Evolutionary conservation across 2,113 vertebrate species (phyloP).

Genomic region (Pelusios castaneus): DNA sequence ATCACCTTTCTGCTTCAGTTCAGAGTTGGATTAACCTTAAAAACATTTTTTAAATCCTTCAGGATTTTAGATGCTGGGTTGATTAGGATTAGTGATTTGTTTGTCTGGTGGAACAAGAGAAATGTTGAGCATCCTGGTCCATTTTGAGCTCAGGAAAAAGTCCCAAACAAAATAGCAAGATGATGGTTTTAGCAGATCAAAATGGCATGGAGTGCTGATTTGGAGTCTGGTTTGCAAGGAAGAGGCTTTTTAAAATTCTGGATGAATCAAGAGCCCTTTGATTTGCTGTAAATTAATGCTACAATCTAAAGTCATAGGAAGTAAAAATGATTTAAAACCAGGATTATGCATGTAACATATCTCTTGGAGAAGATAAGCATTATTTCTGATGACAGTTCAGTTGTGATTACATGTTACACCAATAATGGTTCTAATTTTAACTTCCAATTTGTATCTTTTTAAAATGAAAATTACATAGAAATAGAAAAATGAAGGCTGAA

Average conservation of each 20-base stretch:
- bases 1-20: background rate
- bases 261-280: background rate
- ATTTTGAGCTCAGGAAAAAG: background rate
- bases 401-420: background rate
- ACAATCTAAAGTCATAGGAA: background rate
- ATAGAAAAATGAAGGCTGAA: background rate
- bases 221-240: accelerated
- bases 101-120: background rate
- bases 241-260: background rate
- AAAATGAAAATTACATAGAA: background rate
- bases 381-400: background rate
- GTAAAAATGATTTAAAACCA: background rate
- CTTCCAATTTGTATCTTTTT: background rate
- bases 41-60: background rate
- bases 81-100: background rate
- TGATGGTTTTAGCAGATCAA: background rate
- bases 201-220: background rate
- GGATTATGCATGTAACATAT: background rate
- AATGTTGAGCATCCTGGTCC: background rate
- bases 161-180: background rate
- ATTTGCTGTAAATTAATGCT: background rate
- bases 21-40: background rate
- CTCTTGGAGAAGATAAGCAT: background rate
- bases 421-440: background rate
- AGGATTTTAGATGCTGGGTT: background rate